Evolutionary conservation across 2,888 invertebrate genomes (phyloP).

Genomic region (Eupithecia dodoneata): DNA sequence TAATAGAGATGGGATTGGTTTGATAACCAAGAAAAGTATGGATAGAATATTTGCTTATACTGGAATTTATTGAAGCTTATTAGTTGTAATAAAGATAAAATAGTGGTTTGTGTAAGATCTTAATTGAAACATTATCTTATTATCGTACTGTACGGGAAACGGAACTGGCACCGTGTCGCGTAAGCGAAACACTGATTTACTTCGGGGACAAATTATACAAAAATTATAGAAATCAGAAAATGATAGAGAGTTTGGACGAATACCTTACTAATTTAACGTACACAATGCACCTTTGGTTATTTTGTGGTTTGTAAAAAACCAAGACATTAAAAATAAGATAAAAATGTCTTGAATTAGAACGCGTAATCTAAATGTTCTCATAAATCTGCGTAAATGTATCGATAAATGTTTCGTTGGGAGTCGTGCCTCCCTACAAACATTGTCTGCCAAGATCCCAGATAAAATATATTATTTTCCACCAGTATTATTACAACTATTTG

Average conservation of each 20-base stretch:
- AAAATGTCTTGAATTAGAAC: background rate
- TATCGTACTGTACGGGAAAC: background rate
- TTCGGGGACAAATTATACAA: background rate
- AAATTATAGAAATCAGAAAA: background rate
- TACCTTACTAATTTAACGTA: too few relatives aligned
- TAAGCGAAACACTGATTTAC: too few relatives aligned
- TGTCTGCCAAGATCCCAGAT: slow-evolving; percentile 44
- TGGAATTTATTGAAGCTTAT: background rate
- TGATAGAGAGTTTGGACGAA: background rate
- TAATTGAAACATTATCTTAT: background rate
- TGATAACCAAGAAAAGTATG: background rate
- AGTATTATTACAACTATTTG: slow-evolving; percentile 30
- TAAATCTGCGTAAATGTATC: slow-evolving; percentile 27
- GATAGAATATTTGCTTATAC: background rate
- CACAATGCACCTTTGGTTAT: background rate
- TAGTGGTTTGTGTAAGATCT: background rate
- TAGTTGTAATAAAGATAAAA: background rate
- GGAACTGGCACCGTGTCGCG: too few relatives aligned
- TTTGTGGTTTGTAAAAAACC: background rate
- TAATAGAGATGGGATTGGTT: slow-evolving; percentile 12
- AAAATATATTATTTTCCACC: slow-evolving; percentile 41
- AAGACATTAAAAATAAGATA: background rate
- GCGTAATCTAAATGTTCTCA: slow-evolving; percentile 4
- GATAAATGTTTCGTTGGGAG: slow-evolving; percentile 11
- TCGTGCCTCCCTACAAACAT: slow-evolving; percentile 30